phyloP scores from a whole-genome alignment of 1,140 invertebrate genomes.

The Polyergus mexicanus region DNA sequence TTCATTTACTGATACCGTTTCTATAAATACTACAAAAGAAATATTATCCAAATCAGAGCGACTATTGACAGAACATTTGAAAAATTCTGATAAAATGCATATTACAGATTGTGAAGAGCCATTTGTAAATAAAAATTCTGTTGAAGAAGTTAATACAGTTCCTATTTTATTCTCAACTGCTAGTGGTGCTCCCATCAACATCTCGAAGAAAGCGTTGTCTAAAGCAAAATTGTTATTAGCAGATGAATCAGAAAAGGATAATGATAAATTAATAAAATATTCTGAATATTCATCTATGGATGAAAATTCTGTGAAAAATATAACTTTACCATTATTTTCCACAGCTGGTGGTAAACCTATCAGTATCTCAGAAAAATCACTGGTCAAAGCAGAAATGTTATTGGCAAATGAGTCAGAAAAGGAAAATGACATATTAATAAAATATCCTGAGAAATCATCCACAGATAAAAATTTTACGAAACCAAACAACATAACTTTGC shows the following conservation, averaged over 20 bases:
- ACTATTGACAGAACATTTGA: neutral
- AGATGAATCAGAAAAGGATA: neutral
- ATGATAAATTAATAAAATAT: neutral
- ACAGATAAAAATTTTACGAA: neutral
- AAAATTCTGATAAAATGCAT: neutral
- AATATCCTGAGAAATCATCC: neutral
- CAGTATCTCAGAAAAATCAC: too few species aligned
- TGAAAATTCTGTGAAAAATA: too few species aligned
- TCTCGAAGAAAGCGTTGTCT: constrained; percentile 58
- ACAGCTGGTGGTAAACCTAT: too few species aligned
- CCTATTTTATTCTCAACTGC: constrained; percentile 72
- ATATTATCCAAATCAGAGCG: neutral
- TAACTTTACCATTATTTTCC: too few species aligned
- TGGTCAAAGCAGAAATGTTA: constrained; percentile 43
- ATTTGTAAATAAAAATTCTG: constrained; percentile 3
- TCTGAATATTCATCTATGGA: too few species aligned
- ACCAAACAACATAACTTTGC: neutral
- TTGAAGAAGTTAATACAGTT: neutral
- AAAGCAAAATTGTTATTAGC: constrained; percentile 63
- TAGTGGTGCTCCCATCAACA: constrained; percentile 72
- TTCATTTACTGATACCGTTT: constrained; percentile 3
- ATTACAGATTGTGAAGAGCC: neutral
- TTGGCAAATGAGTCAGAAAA: constrained; percentile 27
- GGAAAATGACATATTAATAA: neutral
- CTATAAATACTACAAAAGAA: neutral